Percentiles rank a stretch among this genome's conserved stretches.
phyloP scores from a whole-genome alignment of 2,113 vertebrate genomes.

The Malurus melanocephalus region DNA sequence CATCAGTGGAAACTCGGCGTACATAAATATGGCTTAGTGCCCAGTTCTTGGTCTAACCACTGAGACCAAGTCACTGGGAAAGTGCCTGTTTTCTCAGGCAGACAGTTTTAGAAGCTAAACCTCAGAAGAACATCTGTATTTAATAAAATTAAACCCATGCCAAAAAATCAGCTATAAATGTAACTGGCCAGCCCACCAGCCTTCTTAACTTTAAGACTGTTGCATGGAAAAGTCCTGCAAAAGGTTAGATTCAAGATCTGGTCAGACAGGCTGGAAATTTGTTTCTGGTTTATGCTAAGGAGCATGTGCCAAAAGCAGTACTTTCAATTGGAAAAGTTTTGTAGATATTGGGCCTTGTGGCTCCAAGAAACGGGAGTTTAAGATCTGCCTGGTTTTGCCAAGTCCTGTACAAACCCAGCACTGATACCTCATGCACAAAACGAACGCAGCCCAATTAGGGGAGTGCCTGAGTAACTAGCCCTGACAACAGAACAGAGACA shows the following conservation, averaged over 20 bases:
- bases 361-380: neutral
- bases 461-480: neutral
- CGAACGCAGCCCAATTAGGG: neutral
- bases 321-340: slow-evolving; percentile 23
- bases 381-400: neutral
- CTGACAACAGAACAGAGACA: slow-evolving; percentile 24
- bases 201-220: neutral
- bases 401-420: slow-evolving; percentile 6
- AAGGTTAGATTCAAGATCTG: neutral
- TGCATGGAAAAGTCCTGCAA: slow-evolving; percentile 34
- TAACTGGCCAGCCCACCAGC: neutral
- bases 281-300: slow-evolving; percentile 11
- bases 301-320: neutral
- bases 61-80: slow-evolving; percentile 53
- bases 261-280: slow-evolving; percentile 33
- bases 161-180: slow-evolving; percentile 46
- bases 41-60: slow-evolving; percentile 49
- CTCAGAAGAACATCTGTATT: slow-evolving; percentile 53
- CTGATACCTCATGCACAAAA: neutral
- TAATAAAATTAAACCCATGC: slow-evolving; percentile 31
- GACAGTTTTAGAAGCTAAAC: slow-evolving; percentile 42
- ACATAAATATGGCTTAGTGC: slow-evolving; percentile 48
- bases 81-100: slow-evolving; percentile 46
- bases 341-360: neutral
- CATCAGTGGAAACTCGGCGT: slow-evolving; percentile 46